phyloP scores from a whole-genome alignment of 2,797 vertebrate genomes.

The Pogonophryne albipinna region DNA sequence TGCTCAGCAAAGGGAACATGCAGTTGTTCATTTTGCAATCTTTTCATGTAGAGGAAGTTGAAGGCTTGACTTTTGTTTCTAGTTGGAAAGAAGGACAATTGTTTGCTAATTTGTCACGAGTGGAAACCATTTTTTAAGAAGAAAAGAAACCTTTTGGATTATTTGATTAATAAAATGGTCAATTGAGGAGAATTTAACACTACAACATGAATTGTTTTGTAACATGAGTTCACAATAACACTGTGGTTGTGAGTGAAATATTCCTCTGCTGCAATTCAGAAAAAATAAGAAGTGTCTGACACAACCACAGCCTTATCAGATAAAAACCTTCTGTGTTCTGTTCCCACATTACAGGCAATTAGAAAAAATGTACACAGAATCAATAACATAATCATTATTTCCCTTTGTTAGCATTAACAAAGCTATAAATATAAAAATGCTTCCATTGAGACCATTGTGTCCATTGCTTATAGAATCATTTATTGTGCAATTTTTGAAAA shows the following conservation, averaged over 20 bases:
- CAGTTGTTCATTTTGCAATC: slow-evolving; percentile 79
- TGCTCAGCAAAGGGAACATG: slow-evolving; percentile 62
- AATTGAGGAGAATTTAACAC: neutral
- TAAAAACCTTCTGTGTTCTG: neutral
- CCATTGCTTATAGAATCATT: neutral
- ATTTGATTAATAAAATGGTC: neutral
- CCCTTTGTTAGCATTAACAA: neutral
- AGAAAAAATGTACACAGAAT: neutral
- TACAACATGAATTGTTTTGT: neutral
- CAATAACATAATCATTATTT: neutral
- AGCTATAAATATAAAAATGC: neutral
- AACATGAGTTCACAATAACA: neutral
- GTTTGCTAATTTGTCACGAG: slow-evolving; percentile 1
- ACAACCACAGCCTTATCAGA: neutral
- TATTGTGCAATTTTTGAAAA: slow-evolving; percentile 29
- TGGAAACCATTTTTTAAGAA: slow-evolving; percentile 1
- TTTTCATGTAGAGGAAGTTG: slow-evolving; percentile 71
- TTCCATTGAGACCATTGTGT: neutral
- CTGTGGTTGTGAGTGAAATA: neutral
- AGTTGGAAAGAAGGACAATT: slow-evolving; percentile 2
- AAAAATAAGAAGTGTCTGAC: neutral
- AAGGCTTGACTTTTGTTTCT: slow-evolving; percentile 50
- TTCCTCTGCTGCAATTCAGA: neutral
- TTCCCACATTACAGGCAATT: neutral
- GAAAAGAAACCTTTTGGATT: neutral